A percentile compares a stretch with the other conserved stretches of the same genome.
These are phyloP conservation scores for Rhopalosiphum padi DNA, from an alignment of 1,140 invertebrate species.

Conservation along the genomic window DNA sequence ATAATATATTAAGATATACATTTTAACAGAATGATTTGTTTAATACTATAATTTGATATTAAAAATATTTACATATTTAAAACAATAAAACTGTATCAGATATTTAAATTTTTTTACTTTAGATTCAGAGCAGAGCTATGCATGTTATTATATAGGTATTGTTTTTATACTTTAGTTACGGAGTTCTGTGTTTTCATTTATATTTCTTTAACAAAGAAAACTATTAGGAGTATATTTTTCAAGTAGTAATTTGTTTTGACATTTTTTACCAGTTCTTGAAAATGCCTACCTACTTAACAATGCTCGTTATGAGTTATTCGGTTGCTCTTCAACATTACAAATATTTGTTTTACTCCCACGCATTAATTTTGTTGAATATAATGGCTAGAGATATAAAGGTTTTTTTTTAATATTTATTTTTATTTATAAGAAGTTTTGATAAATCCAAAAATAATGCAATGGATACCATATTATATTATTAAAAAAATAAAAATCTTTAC, in stretches of 20 bases:
- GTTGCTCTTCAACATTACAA: neutral
- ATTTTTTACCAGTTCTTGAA: constrained; percentile 1
- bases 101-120: neutral
- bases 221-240: neutral
- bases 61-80: neutral
- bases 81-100: neutral
- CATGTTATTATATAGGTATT: neutral
- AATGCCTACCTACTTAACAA: neutral
- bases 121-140: neutral
- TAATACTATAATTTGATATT: neutral
- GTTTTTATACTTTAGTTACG: neutral
- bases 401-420: neutral
- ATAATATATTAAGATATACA: neutral
- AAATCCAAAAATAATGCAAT: neutral
- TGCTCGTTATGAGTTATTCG: neutral
- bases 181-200: neutral
- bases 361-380: neutral
- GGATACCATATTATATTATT: neutral
- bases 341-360: neutral
- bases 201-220: neutral
- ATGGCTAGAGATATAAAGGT: neutral
- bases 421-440: neutral
- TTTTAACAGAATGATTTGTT: neutral
- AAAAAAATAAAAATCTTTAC: neutral
- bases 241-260: neutral